Conservation (phyloP, 2,797 vertebrate species). For the Pangasius sanitwongsei region DNA sequence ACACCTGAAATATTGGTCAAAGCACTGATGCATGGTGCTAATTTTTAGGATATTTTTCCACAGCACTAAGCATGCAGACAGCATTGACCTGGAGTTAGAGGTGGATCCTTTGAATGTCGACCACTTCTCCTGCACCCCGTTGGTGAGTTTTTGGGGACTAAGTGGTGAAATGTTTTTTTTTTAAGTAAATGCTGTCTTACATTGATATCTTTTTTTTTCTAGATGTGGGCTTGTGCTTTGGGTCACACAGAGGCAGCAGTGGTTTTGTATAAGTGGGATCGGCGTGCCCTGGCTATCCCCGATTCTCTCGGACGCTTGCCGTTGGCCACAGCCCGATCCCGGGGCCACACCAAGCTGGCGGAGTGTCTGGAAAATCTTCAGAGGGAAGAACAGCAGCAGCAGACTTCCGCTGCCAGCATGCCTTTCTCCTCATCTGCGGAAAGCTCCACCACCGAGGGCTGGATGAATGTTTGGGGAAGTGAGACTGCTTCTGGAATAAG, state of each 20-base stretch:
- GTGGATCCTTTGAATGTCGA: constrained; percentile 98
- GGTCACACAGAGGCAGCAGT: constrained; percentile 92
- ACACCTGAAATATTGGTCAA: neutral
- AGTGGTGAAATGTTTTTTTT: neutral
- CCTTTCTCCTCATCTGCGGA: constrained; percentile 82
- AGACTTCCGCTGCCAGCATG: constrained; percentile 64
- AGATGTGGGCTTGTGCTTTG: constrained; percentile 99
- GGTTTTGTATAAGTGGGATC: constrained; percentile 97
- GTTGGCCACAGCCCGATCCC: constrained; percentile 90
- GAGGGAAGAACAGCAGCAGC: constrained; percentile 78
- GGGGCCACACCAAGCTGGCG: constrained; percentile 92
- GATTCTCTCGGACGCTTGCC: constrained; percentile 95
- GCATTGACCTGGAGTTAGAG: constrained; percentile 95
- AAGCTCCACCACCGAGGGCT: constrained; percentile 76
- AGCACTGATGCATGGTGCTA: neutral
- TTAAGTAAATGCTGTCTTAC: neutral
- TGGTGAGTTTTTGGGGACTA: constrained; percentile 77
- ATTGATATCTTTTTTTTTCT: neutral
- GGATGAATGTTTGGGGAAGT: constrained; percentile 88
- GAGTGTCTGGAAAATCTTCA: constrained; percentile 95
- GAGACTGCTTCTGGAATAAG: constrained; percentile 79
- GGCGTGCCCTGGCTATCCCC: constrained; percentile 91
- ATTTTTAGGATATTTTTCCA: constrained; percentile 39
- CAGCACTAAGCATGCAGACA: constrained; percentile 95
- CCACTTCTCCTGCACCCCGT: constrained; percentile 97